phyloP scores from a whole-genome alignment of 2,113 vertebrate genomes.

The Hirundichthys speculiger region DNA sequence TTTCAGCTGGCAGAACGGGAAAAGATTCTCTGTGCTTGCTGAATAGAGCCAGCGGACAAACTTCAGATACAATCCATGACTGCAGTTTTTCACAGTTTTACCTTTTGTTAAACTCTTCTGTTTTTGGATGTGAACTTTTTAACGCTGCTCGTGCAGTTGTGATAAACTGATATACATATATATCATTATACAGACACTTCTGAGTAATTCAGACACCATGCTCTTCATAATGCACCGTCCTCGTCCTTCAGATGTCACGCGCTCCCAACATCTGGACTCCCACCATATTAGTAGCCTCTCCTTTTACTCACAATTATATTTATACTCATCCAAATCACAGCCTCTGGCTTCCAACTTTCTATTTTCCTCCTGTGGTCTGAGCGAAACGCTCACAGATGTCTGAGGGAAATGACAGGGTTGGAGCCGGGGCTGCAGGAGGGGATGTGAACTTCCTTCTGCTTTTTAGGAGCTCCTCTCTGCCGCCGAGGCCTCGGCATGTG shows the following conservation, averaged over 20 bases:
- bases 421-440: conserved; percentile 13
- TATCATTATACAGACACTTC: no score
- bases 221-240: no score
- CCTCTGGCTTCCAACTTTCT: conserved; percentile 74
- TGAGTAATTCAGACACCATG: no score
- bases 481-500: background rate
- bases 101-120: no score
- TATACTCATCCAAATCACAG: conserved; percentile 80
- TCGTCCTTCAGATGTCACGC: no score
- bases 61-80: background rate
- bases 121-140: no score
- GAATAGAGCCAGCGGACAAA: background rate
- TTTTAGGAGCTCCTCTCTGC: conserved; percentile 13
- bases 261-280: conserved; percentile 48
- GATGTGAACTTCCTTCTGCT: conserved; percentile 12
- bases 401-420: conserved; percentile 63
- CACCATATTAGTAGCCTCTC: conserved; percentile 63
- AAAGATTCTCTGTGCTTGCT: background rate
- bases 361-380: conserved; percentile 71
- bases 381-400: conserved; percentile 79
- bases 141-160: no score
- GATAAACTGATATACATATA: no score
- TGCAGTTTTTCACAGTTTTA: background rate
- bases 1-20: no score
- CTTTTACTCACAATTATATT: conserved; percentile 69